A percentile compares a stretch with the other conserved stretches of the same genome.
Conservation (phyloP, 2,888 invertebrate genomes). For the Stenolophus ochropezus region DNA sequence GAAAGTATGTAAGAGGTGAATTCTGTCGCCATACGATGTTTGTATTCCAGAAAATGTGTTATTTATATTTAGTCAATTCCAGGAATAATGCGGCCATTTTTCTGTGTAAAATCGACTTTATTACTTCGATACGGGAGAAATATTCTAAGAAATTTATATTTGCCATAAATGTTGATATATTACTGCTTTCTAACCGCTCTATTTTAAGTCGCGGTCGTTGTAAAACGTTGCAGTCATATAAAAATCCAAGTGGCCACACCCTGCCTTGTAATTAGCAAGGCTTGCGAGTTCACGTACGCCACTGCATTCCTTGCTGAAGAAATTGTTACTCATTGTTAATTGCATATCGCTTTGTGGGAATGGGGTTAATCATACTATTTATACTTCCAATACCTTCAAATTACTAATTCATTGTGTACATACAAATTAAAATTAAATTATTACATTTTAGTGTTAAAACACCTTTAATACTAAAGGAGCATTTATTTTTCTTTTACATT, state of each 20-base stretch:
- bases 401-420: too few species aligned
- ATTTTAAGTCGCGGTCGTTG: background rate
- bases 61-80: background rate
- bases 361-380: background rate
- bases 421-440: too few species aligned
- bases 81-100: background rate
- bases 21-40: background rate
- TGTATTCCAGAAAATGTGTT: background rate
- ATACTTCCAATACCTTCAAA: too few species aligned
- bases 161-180: background rate
- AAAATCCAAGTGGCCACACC: background rate
- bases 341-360: background rate
- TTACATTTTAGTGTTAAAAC: too few species aligned
- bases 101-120: background rate
- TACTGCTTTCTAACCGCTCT: background rate
- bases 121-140: background rate
- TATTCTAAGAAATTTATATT: background rate
- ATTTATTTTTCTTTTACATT: too few species aligned
- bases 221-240: background rate
- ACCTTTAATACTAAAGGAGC: too few species aligned
- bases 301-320: background rate
- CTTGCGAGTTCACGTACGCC: background rate
- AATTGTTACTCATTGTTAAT: background rate
- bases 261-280: background rate
- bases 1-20: too few species aligned